Conservation (phyloP, 2,888 invertebrate genomes). For the Hololepta plana region DNA sequence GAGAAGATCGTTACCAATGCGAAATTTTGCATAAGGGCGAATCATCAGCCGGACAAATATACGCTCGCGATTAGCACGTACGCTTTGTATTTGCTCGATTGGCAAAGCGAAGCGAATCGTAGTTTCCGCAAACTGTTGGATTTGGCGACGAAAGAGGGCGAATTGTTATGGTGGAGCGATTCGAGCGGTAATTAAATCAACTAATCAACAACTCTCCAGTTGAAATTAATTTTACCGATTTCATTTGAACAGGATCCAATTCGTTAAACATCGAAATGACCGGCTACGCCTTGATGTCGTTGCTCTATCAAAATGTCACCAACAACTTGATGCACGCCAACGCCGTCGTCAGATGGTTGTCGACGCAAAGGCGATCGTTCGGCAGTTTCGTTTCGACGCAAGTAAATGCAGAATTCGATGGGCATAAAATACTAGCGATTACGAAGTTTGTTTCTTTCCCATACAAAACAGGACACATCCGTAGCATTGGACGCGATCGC, state of each 20-base stretch:
- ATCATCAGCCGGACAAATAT: constrained; percentile 29
- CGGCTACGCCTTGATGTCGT: constrained; percentile 42
- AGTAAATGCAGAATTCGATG: no score
- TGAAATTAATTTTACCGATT: no score
- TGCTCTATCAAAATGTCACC: constrained; percentile 31
- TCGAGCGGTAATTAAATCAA: constrained; percentile 26
- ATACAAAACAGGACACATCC: constrained; percentile 44
- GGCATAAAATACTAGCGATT: no score
- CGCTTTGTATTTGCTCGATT: constrained; percentile 30
- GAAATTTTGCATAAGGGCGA: constrained; percentile 34
- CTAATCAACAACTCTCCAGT: no score
- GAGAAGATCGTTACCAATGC: constrained; percentile 35
- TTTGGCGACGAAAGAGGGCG: constrained; percentile 25
- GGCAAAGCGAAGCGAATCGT: constrained; percentile 25
- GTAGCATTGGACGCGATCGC: constrained; percentile 40
- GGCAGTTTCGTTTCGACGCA: constrained; percentile 66
- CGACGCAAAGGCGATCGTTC: constrained; percentile 41
- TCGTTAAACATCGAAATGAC: constrained; percentile 50
- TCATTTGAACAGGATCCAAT: constrained; percentile 33
- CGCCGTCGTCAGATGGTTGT: constrained; percentile 53
- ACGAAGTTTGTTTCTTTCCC: no score
- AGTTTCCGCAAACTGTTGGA: constrained; percentile 26
- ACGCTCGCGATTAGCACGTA: constrained; percentile 33
- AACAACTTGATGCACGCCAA: constrained; percentile 34
- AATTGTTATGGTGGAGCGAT: constrained; percentile 33